Evolutionary conservation across 2,888 invertebrate species (phyloP), one percentile per base, ranked within the genome.

Genomic region (Polymixis lichenea): DNA sequence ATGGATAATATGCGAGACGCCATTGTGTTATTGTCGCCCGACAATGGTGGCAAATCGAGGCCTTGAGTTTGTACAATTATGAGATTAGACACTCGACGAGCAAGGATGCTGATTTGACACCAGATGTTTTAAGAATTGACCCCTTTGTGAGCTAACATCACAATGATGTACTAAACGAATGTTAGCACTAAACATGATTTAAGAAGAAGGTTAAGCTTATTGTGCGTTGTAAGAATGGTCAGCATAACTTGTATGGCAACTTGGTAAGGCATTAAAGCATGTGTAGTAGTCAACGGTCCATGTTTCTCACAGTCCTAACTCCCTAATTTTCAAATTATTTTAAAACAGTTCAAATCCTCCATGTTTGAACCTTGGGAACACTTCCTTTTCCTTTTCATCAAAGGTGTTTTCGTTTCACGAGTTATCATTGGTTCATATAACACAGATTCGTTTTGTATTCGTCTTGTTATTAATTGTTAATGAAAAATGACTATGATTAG

Each of bases 1-100:
- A 95, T 95, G 95, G 95, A 94, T 96, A 95, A 95, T 96, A 93
- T 93, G 92, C 93, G 93, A 91, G 91, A 90, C 88, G 88, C 88
- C 87, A 92, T 95, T 94, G 92, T 93, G 82, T 86, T 88, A 91
- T 94, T 94, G 92, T 93, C 75, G 75, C 77, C 68, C 78, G 84
- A 92, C 92, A 93, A 93, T 92, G 88, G 86, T 87, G 85, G 85
- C 88, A 87, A 88, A 88, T 88, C 87, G 86, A 89, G 92, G 89
- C 94, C 94, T 94, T 94, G 94, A 91, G 91, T 87, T 94, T 95
- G 93, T 91, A 95, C 95, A 95, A 95, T 94, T 91, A 91, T 87
- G 88, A 92, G 93, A 93, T 95, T 95, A 95, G 94, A 90, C 89
- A 91, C 92, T 89, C 90, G 88, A 90, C 90, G 89, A 85, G 88